Base-by-base conservation (phyloP, 1,140 invertebrate genomes). In the Drosophila orena region DNA sequence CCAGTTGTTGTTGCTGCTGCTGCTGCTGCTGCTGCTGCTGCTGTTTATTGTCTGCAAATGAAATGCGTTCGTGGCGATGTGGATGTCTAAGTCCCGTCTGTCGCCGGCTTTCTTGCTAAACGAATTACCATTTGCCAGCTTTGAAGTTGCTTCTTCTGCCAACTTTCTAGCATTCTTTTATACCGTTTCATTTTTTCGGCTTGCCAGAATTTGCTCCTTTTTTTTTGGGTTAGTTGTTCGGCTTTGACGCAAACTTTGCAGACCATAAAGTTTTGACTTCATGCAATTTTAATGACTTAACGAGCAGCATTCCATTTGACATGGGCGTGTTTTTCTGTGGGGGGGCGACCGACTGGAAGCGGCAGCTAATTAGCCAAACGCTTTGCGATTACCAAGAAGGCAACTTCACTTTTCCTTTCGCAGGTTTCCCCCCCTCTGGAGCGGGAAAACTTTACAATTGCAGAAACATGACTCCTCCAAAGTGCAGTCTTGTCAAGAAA, bases 221-320 rank as follows among this genome's bases (percentile, higher is more conserved):
- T 76, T 65, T 77, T 72, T 71, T 35, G 38, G 47, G 61, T 50
- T 77, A 30, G 30, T 75, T 57, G 72, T 86, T 72, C 61, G 66
- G 76, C 84, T 88, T 88, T 88, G 84, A 88, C 71, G 79, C 56
- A 88, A 88, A 88, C 84, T 88, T 88, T 88, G 84, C 84, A 88
- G 84, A 88, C 84, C 84, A 88, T 83, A 88, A 88, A 88, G 84
- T 88, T 88, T 89, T 88, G 84, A 88, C 85, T 88, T 88, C 84
- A 88, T 88, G 76, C 84, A 88, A 75, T 88, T 88, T 88, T 88
- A 88, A 88, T 88, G 84, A 88, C 79, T 88, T 88, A 88, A 88
- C 83, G 84, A 88, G 84, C 83, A 77, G 79, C 83, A 75, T 83
- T 68, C 66, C 78, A 54, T 74, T 76, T 69, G 77, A 62, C 77